Evolutionary conservation across 1,140 invertebrate genomes (phyloP).

Genomic region (Drosophila kanapiae): DNA sequence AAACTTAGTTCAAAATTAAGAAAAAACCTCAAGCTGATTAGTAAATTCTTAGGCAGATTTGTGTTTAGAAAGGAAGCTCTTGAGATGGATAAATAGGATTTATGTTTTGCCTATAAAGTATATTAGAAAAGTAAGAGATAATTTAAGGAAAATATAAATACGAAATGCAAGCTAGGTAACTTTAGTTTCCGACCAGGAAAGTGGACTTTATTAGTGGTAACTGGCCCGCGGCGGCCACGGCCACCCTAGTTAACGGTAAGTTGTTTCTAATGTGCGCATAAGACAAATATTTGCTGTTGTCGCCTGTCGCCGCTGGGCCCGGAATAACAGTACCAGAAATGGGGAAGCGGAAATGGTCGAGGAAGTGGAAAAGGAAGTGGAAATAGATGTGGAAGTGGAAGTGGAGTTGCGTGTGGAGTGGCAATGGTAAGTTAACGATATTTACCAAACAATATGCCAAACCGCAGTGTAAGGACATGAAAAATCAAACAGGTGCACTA

Average conservation of each 20-base stretch:
- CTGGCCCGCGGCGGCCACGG: not conserved
- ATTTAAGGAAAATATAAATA: not conserved
- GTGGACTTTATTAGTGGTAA: slow-evolving; percentile 19
- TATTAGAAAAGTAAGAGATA: too few relatives aligned
- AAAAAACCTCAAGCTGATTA: too few relatives aligned
- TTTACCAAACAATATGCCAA: slow-evolving; percentile 72
- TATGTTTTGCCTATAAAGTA: too few relatives aligned
- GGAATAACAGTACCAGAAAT: slow-evolving; percentile 1
- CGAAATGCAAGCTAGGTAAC: not conserved
- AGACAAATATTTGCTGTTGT: slow-evolving; percentile 59
- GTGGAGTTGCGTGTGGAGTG: slow-evolving; percentile 72
- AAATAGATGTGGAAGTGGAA: slow-evolving; percentile 31
- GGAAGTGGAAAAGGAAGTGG: slow-evolving; percentile 37
- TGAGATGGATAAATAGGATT: too few relatives aligned
- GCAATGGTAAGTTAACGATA: slow-evolving; percentile 76
- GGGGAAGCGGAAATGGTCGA: slow-evolving; percentile 1
- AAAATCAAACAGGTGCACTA: slow-evolving; percentile 85
- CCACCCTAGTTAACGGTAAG: slow-evolving; percentile 52
- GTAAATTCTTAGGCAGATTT: too few relatives aligned
- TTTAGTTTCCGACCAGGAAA: not conserved
- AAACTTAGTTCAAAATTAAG: too few relatives aligned
- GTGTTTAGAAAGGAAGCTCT: too few relatives aligned
- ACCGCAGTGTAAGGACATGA: slow-evolving; percentile 54
- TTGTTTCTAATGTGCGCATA: slow-evolving; percentile 52
- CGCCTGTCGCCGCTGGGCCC: slow-evolving; percentile 39